These are phyloP conservation scores for Cygnus atratus DNA, from an alignment of 2,113 vertebrate genomes.

Conservation along the genomic window DNA sequence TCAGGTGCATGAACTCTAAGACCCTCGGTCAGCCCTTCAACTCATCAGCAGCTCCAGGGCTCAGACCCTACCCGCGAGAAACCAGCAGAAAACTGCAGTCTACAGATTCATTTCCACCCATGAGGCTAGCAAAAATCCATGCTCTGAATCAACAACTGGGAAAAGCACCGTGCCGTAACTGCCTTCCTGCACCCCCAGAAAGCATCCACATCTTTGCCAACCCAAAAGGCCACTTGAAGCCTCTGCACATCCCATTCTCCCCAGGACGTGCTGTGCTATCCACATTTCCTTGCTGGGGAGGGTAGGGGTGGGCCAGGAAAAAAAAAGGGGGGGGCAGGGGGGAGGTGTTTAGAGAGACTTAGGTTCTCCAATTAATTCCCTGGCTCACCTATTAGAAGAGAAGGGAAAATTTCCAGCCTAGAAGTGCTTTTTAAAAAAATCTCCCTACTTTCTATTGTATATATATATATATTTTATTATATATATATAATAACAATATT, in stretches of 20 bases:
- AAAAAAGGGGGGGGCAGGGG: too few relatives aligned
- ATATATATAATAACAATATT: too few relatives aligned
- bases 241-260: not conserved
- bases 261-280: accelerated
- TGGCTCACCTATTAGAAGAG: too few relatives aligned
- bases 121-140: not conserved
- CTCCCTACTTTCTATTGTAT: too few relatives aligned
- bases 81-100: not conserved
- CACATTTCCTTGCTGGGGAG: accelerated
- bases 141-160: not conserved
- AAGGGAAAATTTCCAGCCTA: not conserved
- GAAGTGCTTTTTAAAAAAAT: not conserved
- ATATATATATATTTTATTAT: not conserved
- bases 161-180: not conserved
- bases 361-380: too few relatives aligned
- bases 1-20: not conserved
- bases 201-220: not conserved
- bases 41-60: accelerated
- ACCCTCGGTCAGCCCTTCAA: not conserved
- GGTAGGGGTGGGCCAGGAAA: not conserved
- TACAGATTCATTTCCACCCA: accelerated
- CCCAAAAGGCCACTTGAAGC: not conserved
- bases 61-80: not conserved
- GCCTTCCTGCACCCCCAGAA: not conserved
- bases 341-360: too few relatives aligned